A percentile compares a stretch with the other conserved stretches of the same genome.
These are phyloP conservation scores for Oreortyx pictus DNA, from an alignment of 2,797 vertebrate species.

Conservation along the genomic window DNA sequence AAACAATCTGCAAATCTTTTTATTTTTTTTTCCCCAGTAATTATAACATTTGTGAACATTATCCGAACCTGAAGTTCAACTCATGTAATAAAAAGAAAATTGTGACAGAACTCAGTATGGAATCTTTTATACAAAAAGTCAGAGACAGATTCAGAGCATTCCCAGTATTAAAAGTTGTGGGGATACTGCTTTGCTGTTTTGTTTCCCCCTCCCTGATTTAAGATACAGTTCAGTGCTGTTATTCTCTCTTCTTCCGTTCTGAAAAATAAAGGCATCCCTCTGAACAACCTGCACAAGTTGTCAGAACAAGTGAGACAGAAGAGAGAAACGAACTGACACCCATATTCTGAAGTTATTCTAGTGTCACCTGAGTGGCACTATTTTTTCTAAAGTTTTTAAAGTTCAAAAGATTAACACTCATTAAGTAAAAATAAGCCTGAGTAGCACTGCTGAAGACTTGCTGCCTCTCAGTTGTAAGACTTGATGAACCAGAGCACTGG, in stretches of 20 bases:
- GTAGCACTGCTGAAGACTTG: too few species aligned
- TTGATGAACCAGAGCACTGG: neutral
- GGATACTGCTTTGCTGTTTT: neutral
- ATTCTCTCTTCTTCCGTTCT: neutral
- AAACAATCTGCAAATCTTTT: neutral
- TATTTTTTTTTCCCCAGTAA: neutral
- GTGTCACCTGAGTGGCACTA: neutral
- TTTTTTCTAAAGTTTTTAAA: neutral
- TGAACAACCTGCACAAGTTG: neutral
- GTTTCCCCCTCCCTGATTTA: neutral
- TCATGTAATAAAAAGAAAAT: neutral
- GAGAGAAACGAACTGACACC: neutral
- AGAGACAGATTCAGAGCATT: neutral
- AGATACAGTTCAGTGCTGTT: neutral
- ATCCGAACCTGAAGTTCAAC: neutral
- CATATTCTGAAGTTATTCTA: neutral
- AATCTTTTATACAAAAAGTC: neutral
- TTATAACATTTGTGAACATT: neutral
- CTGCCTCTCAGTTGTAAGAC: neutral
- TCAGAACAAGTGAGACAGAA: neutral
- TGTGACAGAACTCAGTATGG: neutral
- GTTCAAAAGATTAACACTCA: neutral
- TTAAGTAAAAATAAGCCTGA: too few species aligned
- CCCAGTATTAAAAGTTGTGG: neutral
- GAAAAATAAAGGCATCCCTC: neutral